phyloP scores from a whole-genome alignment of 2,888 invertebrate species.

The Mantis religiosa region DNA sequence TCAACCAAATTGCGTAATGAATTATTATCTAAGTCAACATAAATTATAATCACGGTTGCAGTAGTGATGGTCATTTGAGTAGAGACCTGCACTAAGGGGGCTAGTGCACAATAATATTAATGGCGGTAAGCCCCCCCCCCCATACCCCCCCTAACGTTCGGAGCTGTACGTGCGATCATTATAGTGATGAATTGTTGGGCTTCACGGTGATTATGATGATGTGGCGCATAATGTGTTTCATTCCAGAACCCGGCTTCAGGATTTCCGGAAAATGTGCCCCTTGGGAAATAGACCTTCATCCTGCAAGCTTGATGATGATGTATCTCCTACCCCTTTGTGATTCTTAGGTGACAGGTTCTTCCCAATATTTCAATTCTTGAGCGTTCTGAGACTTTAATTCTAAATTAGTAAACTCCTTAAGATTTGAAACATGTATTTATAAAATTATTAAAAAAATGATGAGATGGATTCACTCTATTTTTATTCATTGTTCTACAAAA shows the following conservation, averaged over 20 bases:
- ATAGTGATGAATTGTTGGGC: constrained; percentile 9
- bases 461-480: too few species aligned
- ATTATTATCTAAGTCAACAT: constrained; percentile 17
- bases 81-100: neutral
- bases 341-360: neutral
- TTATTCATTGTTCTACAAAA: too few species aligned
- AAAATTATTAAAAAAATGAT: too few species aligned
- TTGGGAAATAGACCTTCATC: neutral
- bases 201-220: constrained; percentile 17
- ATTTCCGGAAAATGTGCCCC: neutral
- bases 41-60: constrained; percentile 2
- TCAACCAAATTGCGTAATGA: constrained; percentile 17
- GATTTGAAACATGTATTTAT: too few species aligned
- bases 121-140: neutral
- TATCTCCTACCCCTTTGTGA: neutral
- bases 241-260: neutral
- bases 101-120: constrained; percentile 8
- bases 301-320: neutral
- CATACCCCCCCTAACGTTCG: neutral
- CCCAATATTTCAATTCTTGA: neutral
- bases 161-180: constrained; percentile 9
- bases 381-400: too few species aligned
- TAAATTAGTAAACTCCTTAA: too few species aligned
- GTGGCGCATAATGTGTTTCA: neutral
- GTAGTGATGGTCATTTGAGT: constrained; percentile 1